Evolutionary conservation across 2,888 invertebrate species (phyloP).

Genomic region (Hedychridium roseum): DNA sequence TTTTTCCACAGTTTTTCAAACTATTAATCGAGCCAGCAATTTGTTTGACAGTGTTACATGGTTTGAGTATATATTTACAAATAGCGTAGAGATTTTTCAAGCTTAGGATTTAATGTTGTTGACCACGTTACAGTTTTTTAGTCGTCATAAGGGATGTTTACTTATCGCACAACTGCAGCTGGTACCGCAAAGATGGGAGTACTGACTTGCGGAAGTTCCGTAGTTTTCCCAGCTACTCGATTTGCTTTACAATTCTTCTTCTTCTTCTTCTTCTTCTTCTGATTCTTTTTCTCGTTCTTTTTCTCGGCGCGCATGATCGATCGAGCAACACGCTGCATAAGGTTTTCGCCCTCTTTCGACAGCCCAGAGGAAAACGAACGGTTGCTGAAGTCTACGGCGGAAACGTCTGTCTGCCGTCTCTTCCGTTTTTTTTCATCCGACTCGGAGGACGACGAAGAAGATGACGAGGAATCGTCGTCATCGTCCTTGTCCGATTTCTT

Average conservation of each 20-base stretch:
- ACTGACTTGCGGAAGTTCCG: too few relatives aligned
- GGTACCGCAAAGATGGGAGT: too few relatives aligned
- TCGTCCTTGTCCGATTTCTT: constrained; percentile 4
- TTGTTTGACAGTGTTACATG: too few relatives aligned
- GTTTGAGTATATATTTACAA: too few relatives aligned
- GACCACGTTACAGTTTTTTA: too few relatives aligned
- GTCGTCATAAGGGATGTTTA: too few relatives aligned
- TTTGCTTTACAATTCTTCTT: constrained; percentile 2
- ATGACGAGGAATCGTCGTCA: not conserved
- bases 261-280: constrained; percentile 4
- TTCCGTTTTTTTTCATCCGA: not conserved
- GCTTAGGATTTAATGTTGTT: too few relatives aligned
- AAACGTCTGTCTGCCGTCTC: not conserved
- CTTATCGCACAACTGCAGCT: too few relatives aligned
- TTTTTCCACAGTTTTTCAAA: too few relatives aligned
- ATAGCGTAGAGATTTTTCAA: too few relatives aligned
- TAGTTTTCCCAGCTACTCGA: not conserved
- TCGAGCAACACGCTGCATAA: not conserved
- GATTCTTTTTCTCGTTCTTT: constrained; percentile 8
- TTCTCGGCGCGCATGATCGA: not conserved
- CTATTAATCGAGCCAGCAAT: too few relatives aligned
- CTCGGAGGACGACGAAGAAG: not conserved
- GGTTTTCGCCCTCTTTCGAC: not conserved
- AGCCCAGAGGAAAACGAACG: constrained; percentile 6
- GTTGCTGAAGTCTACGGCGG: not conserved